Evolutionary conservation across 2,113 vertebrate genomes (phyloP), one percentile per base, ranked within the genome.

Genomic region (Ornithorhynchus anatinus): DNA sequence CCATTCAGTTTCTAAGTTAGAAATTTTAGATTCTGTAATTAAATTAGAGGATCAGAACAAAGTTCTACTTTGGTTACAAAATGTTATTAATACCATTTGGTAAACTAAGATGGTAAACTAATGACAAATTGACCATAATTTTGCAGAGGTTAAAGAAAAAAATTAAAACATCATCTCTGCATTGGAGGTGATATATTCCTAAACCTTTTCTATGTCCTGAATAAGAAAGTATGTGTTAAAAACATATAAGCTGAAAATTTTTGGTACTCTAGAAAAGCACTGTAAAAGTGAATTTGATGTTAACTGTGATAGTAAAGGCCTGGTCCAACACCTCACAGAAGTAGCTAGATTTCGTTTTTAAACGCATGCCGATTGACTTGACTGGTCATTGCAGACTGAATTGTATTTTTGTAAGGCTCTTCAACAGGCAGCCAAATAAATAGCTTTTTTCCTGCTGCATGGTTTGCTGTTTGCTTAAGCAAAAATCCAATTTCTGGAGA

Each of bases 401-500:
- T 71, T 83, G 75, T 86, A 84, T 89, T 91, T 93, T 88, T 86
- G 60, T 69, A 84, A 86, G 81, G 37, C 39, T 86, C 79, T 91
- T 90, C 85, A 89, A 74, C 72, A 72, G 78, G 59, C 86, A 84
- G 86, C 42, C 82, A 87, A 86, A 91, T 90, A 94, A 94, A 93
- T 88, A 89, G 89, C 78, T 91, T 93, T 92, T 84, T 27, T 82
- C 83, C 79, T 10, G 67, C 84, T 91, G 85, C 85, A 89, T 77
- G 77, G 82, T 89, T 91, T 89, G 86, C 85, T 92, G 92, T 92
- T 91, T 91, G 90, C 85, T 91, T 85, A 88, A 88, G 82, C 88
- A 91, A 87, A 90, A 94, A 94, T 94, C 94, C 87, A 94, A 93
- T 96, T 95, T 94, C 90, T 88, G 77, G 81, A 87, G 79, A 89